Conservation (phyloP, 2,113 vertebrate species). For the Dicentrarchus labrax region DNA sequence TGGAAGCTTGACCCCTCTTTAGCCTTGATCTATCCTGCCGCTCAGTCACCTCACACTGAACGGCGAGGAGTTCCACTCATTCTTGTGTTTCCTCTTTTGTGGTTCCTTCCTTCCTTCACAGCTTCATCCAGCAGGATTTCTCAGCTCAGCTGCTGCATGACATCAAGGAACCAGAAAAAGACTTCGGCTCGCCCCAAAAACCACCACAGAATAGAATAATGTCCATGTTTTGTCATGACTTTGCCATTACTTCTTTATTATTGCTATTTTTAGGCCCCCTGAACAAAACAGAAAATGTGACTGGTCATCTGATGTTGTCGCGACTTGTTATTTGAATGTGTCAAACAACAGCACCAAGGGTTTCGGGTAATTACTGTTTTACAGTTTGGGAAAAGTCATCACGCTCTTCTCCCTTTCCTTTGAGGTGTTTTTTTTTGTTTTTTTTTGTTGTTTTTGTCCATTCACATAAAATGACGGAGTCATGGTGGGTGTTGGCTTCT, state of each 20-base stretch:
- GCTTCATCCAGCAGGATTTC: conserved; percentile 71
- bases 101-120: conserved; percentile 71
- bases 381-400: conserved; percentile 52
- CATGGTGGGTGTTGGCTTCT: conserved; percentile 7
- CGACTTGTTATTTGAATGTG: conserved; percentile 66
- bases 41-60: conserved; percentile 58
- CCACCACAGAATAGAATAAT: conserved; percentile 72
- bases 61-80: conserved; percentile 53
- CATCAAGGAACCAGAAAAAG: conserved; percentile 79
- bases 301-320: conserved; percentile 64
- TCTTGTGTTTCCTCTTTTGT: conserved; percentile 64
- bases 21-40: conserved; percentile 45
- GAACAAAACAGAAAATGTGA: conserved; percentile 72
- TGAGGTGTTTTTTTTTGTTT: conserved; percentile 55
- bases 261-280: conserved; percentile 67
- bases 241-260: conserved; percentile 64
- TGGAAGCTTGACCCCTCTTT: conserved; percentile 15
- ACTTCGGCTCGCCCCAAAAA: conserved; percentile 63
- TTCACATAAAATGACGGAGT: conserved; percentile 46
- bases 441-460: conserved; percentile 40
- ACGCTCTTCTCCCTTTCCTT: conserved; percentile 38
- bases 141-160: conserved; percentile 70
- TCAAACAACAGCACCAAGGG: conserved; percentile 56
- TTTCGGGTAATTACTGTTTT: conserved; percentile 78
- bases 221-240: conserved; percentile 70